These are phyloP conservation scores for Scarus forsteni DNA, from an alignment of 2,797 vertebrate genomes.

Conservation along the genomic window DNA sequence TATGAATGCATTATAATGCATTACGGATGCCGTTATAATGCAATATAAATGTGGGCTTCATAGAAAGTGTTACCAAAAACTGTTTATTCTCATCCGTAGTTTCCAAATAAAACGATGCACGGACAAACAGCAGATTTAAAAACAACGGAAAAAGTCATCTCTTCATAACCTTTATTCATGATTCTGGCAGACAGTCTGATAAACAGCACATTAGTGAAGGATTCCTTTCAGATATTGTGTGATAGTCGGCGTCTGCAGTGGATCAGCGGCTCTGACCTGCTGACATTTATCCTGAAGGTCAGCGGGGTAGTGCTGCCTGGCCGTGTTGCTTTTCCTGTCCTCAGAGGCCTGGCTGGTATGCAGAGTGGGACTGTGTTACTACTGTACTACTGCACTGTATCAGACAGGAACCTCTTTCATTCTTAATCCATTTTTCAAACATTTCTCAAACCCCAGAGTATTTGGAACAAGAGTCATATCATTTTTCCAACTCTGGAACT, in stretches of 20 bases:
- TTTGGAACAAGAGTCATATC: not conserved
- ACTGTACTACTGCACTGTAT: slow-evolving; percentile 35
- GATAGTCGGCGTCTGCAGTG: not conserved
- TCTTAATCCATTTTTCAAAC: slow-evolving; percentile 9
- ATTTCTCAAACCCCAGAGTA: not conserved
- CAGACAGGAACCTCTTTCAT: slow-evolving; percentile 8
- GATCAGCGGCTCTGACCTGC: slow-evolving; percentile 39
- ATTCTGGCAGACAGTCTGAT: not conserved
- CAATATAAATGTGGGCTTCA: too few relatives aligned
- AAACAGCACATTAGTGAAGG: not conserved
- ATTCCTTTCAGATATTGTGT: not conserved
- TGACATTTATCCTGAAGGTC: slow-evolving; percentile 76
- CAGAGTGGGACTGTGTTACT: slow-evolving; percentile 18
- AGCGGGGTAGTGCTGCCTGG: slow-evolving; percentile 46
- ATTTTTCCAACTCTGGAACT: too few relatives aligned
- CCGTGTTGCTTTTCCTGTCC: slow-evolving; percentile 86
- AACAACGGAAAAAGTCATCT: not conserved
- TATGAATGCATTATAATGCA: too few relatives aligned
- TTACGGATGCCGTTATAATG: too few relatives aligned
- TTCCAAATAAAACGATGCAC: too few relatives aligned
- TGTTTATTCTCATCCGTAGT: too few relatives aligned
- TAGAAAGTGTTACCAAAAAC: too few relatives aligned
- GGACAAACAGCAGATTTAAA: too few relatives aligned
- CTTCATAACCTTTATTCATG: not conserved
- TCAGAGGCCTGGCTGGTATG: slow-evolving; percentile 57